Percentiles rank a stretch among this genome's conserved stretches.
Conservation (phyloP, 2,797 vertebrate genomes). For the Malacoraja senta region DNA sequence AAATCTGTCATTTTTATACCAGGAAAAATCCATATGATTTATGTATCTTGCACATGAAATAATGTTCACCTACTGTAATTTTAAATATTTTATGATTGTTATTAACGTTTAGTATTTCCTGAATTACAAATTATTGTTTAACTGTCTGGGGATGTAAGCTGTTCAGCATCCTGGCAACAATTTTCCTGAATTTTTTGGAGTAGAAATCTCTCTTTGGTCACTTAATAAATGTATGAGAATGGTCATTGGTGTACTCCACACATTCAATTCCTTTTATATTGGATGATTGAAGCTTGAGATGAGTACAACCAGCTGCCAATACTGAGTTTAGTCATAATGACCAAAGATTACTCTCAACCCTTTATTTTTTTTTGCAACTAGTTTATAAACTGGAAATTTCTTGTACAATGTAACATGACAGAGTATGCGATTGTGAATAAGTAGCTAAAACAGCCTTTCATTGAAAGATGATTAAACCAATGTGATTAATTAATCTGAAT, state of each 20-base stretch:
- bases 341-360: too few species aligned
- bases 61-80: constrained; percentile 50
- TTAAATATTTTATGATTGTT: constrained; percentile 39
- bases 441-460: constrained; percentile 8
- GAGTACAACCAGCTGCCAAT: too few species aligned
- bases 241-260: too few species aligned
- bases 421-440: neutral
- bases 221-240: too few species aligned
- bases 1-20: constrained; percentile 63
- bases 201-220: too few species aligned
- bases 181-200: constrained; percentile 18
- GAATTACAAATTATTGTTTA: constrained; percentile 49
- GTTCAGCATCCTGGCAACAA: constrained; percentile 54
- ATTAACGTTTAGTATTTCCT: constrained; percentile 37
- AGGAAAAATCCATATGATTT: constrained; percentile 55
- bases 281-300: too few species aligned
- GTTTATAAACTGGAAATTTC: constrained; percentile 36
- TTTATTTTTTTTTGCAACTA: constrained; percentile 50
- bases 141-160: constrained; percentile 46
- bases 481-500: neutral
- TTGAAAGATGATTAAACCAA: constrained; percentile 15
- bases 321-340: too few species aligned
- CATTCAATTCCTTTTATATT: too few species aligned
- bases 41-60: constrained; percentile 55
- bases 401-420: neutral